Base-by-base conservation (phyloP, 1,140 invertebrate genomes). In the Brachionus calyciflorus region DNA sequence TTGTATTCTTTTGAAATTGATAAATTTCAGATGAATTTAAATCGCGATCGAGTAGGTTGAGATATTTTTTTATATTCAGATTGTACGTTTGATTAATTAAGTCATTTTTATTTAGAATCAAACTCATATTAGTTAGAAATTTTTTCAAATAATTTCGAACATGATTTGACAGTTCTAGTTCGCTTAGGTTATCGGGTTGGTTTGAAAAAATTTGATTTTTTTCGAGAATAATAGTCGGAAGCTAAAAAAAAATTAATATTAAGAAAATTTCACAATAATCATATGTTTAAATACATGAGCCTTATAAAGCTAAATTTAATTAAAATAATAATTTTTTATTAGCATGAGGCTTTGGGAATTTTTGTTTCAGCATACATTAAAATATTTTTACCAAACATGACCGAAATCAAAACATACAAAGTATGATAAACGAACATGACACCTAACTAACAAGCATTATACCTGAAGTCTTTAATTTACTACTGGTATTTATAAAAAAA, bases 101-200 rank as follows among this genome's bases (percentile, higher is more conserved):
- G 28, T 55, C 12, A 28, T 12, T 14, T 10, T 21, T 0, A 28
- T 55, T 55, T 17, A 55, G 33, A 28, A 55, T 28, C n/a, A 55
- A 28, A 26, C 55, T 60, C 55, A 60, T 6, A 9, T 60, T n/a
- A 17, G 33, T 30, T 14, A 60, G 19, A 17, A 60, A 33, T 19
- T 33, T 37, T 9, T 60, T 60, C n/a, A 60, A 37, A 37, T 60
- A 60, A 12, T 60, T 37, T 33, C 55, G 55, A 3, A 60, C 37
- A 60, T 60, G 26, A 19, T 60, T 17, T 19, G 55, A 37, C 37
- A 60, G 12, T 28, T 1, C 10, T 4, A 28, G 17, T 55, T 55
- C 53, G 12, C 33, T 28, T 28, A 55, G 1, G 26, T 28, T 55
- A 4, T 12, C 4, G 3, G 28, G 24, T 26, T 55, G 26, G 17